Conservation (phyloP, 2,113 vertebrate genomes). For the Athene cunicularia region DNA sequence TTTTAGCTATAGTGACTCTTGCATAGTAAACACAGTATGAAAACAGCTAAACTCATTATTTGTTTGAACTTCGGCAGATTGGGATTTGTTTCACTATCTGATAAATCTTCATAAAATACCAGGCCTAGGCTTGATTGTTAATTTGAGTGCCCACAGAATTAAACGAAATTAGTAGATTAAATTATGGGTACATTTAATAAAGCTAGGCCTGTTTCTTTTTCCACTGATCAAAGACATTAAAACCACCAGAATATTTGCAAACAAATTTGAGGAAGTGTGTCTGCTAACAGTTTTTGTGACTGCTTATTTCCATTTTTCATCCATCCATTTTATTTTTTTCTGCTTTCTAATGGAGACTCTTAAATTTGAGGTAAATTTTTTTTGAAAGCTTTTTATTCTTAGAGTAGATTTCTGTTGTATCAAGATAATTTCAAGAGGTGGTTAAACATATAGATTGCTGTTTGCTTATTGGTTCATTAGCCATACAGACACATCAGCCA, state of each 20-base stretch:
- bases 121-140: neutral
- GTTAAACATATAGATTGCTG: neutral
- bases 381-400: conserved; percentile 16
- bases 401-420: neutral
- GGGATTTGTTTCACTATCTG: neutral
- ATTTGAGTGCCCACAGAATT: neutral
- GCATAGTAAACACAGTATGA: neutral
- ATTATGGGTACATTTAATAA: neutral
- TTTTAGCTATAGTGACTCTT: neutral
- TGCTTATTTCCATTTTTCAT: conserved; percentile 74
- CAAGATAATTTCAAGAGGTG: conserved; percentile 14
- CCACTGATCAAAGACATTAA: neutral
- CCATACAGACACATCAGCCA: neutral
- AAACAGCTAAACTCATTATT: neutral
- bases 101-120: neutral
- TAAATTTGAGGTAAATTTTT: conserved; percentile 85
- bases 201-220: neutral
- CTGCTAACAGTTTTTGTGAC: conserved; percentile 30
- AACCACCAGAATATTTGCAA: neutral
- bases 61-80: neutral
- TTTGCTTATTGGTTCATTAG: conserved; percentile 5
- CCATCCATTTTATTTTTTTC: conserved; percentile 71
- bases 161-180: neutral
- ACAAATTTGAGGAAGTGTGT: neutral
- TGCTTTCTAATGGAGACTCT: conserved; percentile 81